Evolutionary conservation across 2,888 invertebrate genomes (phyloP).

Genomic region (Crematogaster levior): DNA sequence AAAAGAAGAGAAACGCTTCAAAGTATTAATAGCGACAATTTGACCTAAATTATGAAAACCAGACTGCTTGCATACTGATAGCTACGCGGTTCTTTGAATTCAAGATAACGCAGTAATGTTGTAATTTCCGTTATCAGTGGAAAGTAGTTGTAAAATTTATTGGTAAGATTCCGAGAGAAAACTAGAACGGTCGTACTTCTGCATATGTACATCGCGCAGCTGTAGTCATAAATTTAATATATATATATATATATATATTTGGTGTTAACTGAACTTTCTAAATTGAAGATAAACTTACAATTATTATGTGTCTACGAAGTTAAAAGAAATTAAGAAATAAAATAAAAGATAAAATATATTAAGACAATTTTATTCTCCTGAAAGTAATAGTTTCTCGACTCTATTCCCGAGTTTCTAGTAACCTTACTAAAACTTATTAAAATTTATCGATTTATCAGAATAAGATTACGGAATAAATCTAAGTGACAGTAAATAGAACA

Average conservation of each 20-base stretch:
- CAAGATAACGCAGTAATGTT: neutral
- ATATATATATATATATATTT: too few species aligned
- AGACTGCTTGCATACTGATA: neutral
- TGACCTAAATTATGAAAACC: too few species aligned
- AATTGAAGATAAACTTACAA: neutral
- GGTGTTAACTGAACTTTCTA: too few species aligned
- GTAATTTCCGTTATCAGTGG: neutral
- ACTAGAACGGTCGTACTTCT: neutral
- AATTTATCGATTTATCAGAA: neutral
- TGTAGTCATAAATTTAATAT: neutral
- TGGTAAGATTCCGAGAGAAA: neutral
- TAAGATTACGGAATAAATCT: neutral
- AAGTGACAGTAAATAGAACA: neutral
- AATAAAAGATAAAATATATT: neutral
- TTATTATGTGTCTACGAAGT: neutral
- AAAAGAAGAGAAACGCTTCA: too few species aligned
- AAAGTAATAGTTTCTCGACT: neutral
- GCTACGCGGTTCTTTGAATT: neutral
- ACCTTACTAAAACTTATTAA: neutral
- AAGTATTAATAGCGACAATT: too few species aligned
- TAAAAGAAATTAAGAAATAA: neutral
- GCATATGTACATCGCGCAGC: too few species aligned
- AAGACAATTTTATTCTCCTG: neutral
- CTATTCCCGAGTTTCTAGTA: neutral
- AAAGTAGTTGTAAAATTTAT: neutral